A percentile compares a stretch with the other conserved stretches of the same genome.
phyloP scores from a whole-genome alignment of 2,797 vertebrate genomes.

The Huso huso region DNA sequence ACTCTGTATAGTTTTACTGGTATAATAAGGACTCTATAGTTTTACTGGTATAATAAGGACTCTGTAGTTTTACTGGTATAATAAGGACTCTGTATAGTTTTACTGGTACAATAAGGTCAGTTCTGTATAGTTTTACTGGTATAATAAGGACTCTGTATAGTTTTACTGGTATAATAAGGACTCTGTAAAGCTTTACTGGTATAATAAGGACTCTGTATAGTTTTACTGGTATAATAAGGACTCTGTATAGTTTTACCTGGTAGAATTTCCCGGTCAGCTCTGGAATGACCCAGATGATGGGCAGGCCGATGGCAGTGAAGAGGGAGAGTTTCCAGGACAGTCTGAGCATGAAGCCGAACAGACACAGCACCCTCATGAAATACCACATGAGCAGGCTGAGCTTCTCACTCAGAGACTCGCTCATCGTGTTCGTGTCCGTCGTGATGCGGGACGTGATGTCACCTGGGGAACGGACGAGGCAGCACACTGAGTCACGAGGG shows the following conservation, averaged over 20 bases:
- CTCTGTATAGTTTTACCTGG: constrained; percentile 52
- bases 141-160: too few species aligned
- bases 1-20: too few species aligned
- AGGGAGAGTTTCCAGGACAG: constrained; percentile 64
- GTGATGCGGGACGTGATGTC: constrained; percentile 76
- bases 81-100: too few species aligned
- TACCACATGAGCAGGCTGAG: constrained; percentile 80
- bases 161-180: too few species aligned
- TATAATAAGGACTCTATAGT: too few species aligned
- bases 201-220: too few species aligned
- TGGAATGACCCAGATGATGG: constrained; percentile 70
- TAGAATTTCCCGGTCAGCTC: constrained; percentile 53
- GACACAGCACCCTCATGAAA: constrained; percentile 57
- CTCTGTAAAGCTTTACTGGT: too few species aligned
- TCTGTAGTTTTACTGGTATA: too few species aligned
- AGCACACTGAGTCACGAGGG: neutral
- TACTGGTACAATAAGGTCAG: too few species aligned
- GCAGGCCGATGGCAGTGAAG: constrained; percentile 61
- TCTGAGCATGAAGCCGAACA: constrained; percentile 67
- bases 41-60: too few species aligned
- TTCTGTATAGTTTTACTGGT: too few species aligned
- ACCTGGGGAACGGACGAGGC: constrained; percentile 46
- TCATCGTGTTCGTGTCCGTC: constrained; percentile 68
- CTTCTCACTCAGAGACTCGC: constrained; percentile 61
- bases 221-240: too few species aligned